A percentile compares a stretch with the other conserved stretches of the same genome.
These are phyloP conservation scores for Neopipo cinnamomea DNA, from an alignment of 2,113 vertebrate genomes.

Conservation along the genomic window DNA sequence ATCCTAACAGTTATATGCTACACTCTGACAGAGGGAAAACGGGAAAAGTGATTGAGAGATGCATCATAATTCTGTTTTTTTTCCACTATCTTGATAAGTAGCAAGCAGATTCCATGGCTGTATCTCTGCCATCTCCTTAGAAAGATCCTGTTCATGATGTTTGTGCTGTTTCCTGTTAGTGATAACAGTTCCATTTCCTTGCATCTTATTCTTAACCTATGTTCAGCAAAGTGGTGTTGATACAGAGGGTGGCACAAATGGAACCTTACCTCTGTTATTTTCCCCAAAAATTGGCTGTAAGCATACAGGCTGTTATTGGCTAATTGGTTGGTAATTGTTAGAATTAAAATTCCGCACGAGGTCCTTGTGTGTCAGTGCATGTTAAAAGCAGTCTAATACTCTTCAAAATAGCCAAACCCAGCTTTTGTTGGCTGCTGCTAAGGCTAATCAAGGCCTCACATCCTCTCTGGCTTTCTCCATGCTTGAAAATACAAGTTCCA, in stretches of 20 bases:
- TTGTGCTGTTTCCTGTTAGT: neutral
- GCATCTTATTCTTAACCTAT: neutral
- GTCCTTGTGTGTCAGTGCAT: neutral
- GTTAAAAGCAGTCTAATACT: neutral
- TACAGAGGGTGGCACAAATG: neutral
- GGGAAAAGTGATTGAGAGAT: neutral
- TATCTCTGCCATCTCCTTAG: neutral
- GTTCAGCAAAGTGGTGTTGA: neutral
- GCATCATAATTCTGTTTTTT: neutral
- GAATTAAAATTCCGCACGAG: neutral
- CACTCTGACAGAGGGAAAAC: neutral
- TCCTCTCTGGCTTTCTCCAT: neutral
- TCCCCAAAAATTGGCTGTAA: neutral
- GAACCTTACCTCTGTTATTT: neutral
- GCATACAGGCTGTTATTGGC: neutral
- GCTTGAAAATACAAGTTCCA: neutral
- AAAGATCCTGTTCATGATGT: neutral
- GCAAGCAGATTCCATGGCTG: neutral
- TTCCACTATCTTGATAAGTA: neutral
- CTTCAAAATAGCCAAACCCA: neutral
- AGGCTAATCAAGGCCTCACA: neutral
- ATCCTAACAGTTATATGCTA: constrained; percentile 19
- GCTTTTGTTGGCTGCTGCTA: neutral
- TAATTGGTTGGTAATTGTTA: neutral
- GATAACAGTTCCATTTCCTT: neutral